These are phyloP conservation scores for Diorhabda elongata DNA, from an alignment of 1,140 invertebrate species.

Conservation along the genomic window DNA sequence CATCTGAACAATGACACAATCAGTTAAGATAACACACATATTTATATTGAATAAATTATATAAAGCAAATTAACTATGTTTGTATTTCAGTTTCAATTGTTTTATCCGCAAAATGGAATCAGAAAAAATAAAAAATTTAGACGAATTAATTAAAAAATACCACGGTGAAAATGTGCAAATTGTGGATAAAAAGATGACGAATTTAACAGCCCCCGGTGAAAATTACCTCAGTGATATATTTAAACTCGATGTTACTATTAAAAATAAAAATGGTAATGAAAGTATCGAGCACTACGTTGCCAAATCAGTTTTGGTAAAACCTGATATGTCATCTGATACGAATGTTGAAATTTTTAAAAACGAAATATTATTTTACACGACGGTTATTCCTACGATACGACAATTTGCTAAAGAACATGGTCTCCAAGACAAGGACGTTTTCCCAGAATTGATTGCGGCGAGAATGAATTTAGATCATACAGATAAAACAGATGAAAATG, in stretches of 20 bases:
- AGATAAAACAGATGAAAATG: slow-evolving; percentile 36
- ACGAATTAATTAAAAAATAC: neutral
- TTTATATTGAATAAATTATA: too few species aligned
- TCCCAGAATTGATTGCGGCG: slow-evolving; percentile 33
- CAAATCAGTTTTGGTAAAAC: slow-evolving; percentile 47
- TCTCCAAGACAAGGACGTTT: slow-evolving; percentile 22
- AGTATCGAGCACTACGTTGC: slow-evolving; percentile 46
- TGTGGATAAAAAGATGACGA: slow-evolving; percentile 13
- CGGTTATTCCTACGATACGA: slow-evolving; percentile 31
- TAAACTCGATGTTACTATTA: slow-evolving; percentile 42
- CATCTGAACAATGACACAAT: too few species aligned
- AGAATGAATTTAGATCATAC: slow-evolving; percentile 31
- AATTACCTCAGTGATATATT: slow-evolving; percentile 59
- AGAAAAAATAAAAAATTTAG: slow-evolving; percentile 1
- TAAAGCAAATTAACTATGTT: too few species aligned
- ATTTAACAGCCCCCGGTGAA: slow-evolving; percentile 54
- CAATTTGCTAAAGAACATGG: slow-evolving; percentile 32
- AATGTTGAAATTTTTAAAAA: slow-evolving; percentile 49
- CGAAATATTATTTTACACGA: slow-evolving; percentile 37
- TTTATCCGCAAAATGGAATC: too few species aligned
- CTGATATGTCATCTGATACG: slow-evolving; percentile 42
- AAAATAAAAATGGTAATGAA: slow-evolving; percentile 21
- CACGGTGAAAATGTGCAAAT: neutral
- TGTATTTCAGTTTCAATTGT: too few species aligned
- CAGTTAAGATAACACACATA: too few species aligned